Base-by-base conservation (phyloP, 2,888 invertebrate species). In the Eupithecia vulgata region DNA sequence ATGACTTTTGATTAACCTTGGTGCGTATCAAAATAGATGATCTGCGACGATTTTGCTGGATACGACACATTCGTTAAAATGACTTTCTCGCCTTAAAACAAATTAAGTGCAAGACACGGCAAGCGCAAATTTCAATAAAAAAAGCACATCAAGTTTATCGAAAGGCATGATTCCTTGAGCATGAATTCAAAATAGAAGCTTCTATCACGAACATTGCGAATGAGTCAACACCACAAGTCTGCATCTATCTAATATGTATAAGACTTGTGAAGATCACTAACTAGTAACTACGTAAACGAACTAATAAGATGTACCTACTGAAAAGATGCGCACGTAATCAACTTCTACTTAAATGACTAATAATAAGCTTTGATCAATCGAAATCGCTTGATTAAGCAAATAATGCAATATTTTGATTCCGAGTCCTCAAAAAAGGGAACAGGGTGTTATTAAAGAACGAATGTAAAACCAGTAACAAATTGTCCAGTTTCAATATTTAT, bases 101-200 rank as follows among this genome's bases (percentile, higher is more conserved):
- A 80, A 78, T 71, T 77, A 81, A 76, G 76, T 78, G 74, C 70
- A 71, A 79, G 76, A 66, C 65, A 67, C 57, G 70, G 57, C 70
- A 52, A 64, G 66, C 57, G 62, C 72, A 70, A 73, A 73, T 70
- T 15, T 15, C 78, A 78, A 80, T 76, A 73, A 78, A 81, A 71
- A 81, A 70, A 79, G 76, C 76, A 81, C 81, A 78, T 72, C 68
- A 76, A 78, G 70, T 76, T 77, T 82, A 83, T 82, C 81, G 80
- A 85, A 84, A 84, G 80, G 81, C 72, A 75, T 79, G 83, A 85
- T 81, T 79, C 65, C 74, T 80, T 80, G 84, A 83, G 83, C 83
- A 37, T 67, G 17, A 34, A 64, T n/a, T 35, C n/a, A 37, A 64
- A 61, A 61, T 12, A 37, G 35, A 64, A 37, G 62, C 62, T 5